phyloP scores from a whole-genome alignment of 2,888 invertebrate genomes.

The Phragmatobia fuliginosa region DNA sequence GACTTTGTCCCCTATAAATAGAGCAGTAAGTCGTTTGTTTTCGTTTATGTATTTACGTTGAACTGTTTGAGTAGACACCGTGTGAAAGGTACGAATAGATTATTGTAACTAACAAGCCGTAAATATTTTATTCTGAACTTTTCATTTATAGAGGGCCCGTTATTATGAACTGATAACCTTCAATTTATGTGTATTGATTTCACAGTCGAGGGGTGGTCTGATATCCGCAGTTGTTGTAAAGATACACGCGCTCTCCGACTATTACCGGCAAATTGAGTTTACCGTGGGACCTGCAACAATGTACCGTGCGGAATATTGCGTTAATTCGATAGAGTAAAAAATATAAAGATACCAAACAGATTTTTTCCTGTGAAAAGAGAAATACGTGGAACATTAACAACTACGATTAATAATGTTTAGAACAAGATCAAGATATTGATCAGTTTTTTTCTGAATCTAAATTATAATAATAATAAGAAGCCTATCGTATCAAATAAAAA shows the following conservation, averaged over 20 bases:
- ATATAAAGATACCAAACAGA: neutral
- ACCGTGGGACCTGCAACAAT: neutral
- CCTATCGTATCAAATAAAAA: neutral
- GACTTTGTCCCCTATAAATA: conserved; percentile 36
- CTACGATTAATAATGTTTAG: no score
- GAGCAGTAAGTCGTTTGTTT: conserved; percentile 33
- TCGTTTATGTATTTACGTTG: conserved; percentile 27
- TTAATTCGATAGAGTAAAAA: neutral
- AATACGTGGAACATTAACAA: no score
- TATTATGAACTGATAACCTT: conserved; percentile 18
- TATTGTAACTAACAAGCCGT: conserved; percentile 56
- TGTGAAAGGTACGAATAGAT: conserved; percentile 53
- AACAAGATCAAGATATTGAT: no score
- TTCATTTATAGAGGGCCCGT: conserved; percentile 33
- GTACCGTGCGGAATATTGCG: neutral
- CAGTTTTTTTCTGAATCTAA: no score
- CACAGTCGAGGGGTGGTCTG: neutral
- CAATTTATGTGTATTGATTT: conserved; percentile 21
- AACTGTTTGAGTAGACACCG: conserved; percentile 42
- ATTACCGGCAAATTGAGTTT: neutral
- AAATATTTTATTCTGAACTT: conserved; percentile 57
- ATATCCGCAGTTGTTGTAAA: neutral
- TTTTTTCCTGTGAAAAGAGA: no score
- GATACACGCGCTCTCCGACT: neutral
- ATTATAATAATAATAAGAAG: neutral